phyloP scores from a whole-genome alignment of 64 coral and sea anemone species.

The Montipora efflorescens region DNA sequence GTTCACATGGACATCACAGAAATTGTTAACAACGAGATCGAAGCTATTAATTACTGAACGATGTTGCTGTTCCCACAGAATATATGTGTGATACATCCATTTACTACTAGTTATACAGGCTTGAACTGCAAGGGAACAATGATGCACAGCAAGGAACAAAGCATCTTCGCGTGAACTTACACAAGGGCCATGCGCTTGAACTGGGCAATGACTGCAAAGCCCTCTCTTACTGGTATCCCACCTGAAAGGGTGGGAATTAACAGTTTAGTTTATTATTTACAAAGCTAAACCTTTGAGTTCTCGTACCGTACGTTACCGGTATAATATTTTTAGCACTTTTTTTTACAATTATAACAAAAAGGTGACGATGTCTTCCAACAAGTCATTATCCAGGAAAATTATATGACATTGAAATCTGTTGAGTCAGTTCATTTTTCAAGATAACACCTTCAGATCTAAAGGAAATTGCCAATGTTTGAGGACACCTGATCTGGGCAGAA shows the following conservation, averaged over 20 bases:
- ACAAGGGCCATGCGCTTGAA: conserved; percentile 1
- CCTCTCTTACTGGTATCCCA: conserved; percentile 16
- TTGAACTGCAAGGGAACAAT: conserved; percentile 31
- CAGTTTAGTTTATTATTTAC: background rate
- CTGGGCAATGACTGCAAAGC: conserved; percentile 9
- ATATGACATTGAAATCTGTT: too few species aligned
- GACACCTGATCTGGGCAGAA: too few species aligned
- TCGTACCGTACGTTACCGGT: too few species aligned
- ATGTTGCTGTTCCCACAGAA: conserved; percentile 1
- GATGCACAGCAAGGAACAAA: background rate
- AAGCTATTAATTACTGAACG: background rate
- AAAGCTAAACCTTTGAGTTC: too few species aligned
- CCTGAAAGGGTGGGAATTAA: conserved; percentile 1
- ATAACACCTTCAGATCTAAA: too few species aligned
- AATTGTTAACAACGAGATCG: background rate
- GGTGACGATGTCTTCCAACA: too few species aligned
- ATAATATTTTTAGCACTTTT: too few species aligned
- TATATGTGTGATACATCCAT: conserved; percentile 9
- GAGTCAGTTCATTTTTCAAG: too few species aligned
- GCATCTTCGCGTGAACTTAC: conserved; percentile 18
- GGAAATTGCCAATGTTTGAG: too few species aligned
- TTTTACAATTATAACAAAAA: too few species aligned
- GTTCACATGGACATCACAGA: conserved; percentile 11
- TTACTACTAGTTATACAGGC: conserved; percentile 30
- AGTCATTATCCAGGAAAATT: too few species aligned